Base-by-base conservation (phyloP, 2,113 vertebrate genomes). In the Atrichornis clamosus region DNA sequence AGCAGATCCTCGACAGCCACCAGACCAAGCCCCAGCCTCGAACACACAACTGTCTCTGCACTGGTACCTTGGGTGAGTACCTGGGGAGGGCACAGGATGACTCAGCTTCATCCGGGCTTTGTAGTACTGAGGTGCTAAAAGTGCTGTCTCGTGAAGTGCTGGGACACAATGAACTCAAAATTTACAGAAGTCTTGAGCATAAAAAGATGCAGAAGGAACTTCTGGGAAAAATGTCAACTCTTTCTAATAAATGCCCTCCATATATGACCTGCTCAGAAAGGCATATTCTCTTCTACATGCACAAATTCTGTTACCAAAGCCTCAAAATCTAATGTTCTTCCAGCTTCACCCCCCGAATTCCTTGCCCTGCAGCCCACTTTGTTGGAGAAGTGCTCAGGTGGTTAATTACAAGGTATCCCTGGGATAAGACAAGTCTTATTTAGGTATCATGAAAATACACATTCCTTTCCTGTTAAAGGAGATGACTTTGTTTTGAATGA, bases 41-140 rank as follows among this genome's bases (percentile, higher is more conserved):
- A 97, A 99, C 99, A 97, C 99, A 99, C 99, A 99, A 99, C 98
- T 99, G 99, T 98, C 99, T 99, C 96, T 99, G 99, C 98, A 99
- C 99, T 50, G 99, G 99, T 98, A 99, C 99, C 98, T 98, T 99
- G 98, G 99, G 99, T 99, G 98, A 99, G 99, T 93, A 35, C 74
- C 56, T 69, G 1, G 6, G 63, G 56, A 75, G 65, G 65, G 80
- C 58, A 58, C 46, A 20, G 7, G 19, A 11, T 2, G 13, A 16
- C 13, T 4, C 35, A 69, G 42, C 76, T 86, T 28, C 53, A 15
- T 21, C 44, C 49, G 37, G 20, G 13, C 8, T n/a, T 44, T 86
- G 22, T 64, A 33, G 30, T 9, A 26, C 15, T 79, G 28, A 68
- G 37, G 21, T 16, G 39, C 33, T 60, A 15, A 35, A 84, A 77